phyloP scores from a whole-genome alignment of 1,140 invertebrate genomes.

The Acromyrmex heyeri region DNA sequence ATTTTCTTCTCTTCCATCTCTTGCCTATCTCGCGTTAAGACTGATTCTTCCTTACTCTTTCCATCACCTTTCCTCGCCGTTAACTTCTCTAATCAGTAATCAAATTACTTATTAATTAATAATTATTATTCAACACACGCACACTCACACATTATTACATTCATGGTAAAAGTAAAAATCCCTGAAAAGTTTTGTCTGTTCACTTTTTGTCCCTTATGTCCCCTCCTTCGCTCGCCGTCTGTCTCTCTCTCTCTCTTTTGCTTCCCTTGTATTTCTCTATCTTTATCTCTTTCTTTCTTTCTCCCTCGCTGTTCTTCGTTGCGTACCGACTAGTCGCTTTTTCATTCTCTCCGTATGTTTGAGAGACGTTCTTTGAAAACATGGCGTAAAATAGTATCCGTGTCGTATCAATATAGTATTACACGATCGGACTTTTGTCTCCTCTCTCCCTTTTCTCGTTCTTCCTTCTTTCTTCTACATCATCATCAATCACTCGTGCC shows the following conservation, averaged over 20 bases:
- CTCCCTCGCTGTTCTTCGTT: conserved; percentile 28
- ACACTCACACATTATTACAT: conserved; percentile 85
- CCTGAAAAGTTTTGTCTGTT: conserved; percentile 81
- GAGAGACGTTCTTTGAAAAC: conserved; percentile 51
- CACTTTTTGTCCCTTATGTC: conserved; percentile 49
- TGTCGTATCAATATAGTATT: conserved; percentile 28
- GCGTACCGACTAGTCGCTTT: conserved; percentile 65
- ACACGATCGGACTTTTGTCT: conserved; percentile 8
- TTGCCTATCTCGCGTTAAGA: conserved; percentile 57
- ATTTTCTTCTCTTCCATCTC: background rate
- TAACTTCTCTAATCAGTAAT: conserved; percentile 80
- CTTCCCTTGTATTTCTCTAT: conserved; percentile 19
- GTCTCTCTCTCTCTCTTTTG: conserved; percentile 13
- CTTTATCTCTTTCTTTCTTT: background rate
- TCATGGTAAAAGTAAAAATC: conserved; percentile 84
- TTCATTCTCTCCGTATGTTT: conserved; percentile 48
- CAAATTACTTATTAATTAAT: conserved; percentile 84
- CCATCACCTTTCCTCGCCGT: conserved; percentile 66
- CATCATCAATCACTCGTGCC: conserved; percentile 38
- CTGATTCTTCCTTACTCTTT: conserved; percentile 60
- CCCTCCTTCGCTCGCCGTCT: conserved; percentile 40
- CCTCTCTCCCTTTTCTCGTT: background rate
- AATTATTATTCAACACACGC: conserved; percentile 84
- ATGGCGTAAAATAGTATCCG: conserved; percentile 57
- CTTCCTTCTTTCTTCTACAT: background rate